A percentile compares a stretch with the other conserved stretches of the same genome.
Conservation (phyloP, 1,140 invertebrate species). For the Drosophila novamexicana region DNA sequence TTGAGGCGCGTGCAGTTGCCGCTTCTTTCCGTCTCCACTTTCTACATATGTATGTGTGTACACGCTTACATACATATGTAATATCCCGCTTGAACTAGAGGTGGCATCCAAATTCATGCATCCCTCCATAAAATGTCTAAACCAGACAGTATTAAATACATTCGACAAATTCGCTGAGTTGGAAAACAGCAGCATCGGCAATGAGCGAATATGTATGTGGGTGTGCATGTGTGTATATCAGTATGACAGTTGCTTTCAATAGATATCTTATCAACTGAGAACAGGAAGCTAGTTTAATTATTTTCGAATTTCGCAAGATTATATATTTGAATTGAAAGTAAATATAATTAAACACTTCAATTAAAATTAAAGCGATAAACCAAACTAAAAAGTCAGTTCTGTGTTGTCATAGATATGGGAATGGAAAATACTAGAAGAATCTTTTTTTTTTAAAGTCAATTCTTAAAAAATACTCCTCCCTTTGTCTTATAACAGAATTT, state of each 20-base stretch:
- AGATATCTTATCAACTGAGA: conserved; percentile 9
- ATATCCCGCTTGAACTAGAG: conserved; percentile 10
- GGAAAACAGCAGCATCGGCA: conserved; percentile 1
- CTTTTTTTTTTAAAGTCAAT: no score
- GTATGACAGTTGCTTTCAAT: background rate
- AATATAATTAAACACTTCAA: background rate
- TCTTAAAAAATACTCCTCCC: no score
- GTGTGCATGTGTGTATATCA: conserved; percentile 2
- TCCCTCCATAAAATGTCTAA: background rate
- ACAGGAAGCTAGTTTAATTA: conserved; percentile 4
- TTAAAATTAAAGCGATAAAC: background rate
- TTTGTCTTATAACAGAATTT: no score
- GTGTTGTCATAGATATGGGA: no score
- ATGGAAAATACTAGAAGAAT: no score
- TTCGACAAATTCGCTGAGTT: background rate
- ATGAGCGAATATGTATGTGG: conserved; percentile 2
- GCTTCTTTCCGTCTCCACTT: conserved; percentile 24
- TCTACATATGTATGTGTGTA: background rate
- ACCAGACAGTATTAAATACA: background rate
- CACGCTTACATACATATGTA: conserved; percentile 2
- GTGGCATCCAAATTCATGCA: conserved; percentile 7
- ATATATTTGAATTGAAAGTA: background rate
- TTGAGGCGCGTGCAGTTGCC: conserved; percentile 61
- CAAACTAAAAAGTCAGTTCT: background rate
- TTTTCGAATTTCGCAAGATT: conserved; percentile 1